These are phyloP conservation scores for Oscarella lobularis DNA, from an alignment of 37 sponge, comb jelly and placozoan genomes.

Conservation along the genomic window DNA sequence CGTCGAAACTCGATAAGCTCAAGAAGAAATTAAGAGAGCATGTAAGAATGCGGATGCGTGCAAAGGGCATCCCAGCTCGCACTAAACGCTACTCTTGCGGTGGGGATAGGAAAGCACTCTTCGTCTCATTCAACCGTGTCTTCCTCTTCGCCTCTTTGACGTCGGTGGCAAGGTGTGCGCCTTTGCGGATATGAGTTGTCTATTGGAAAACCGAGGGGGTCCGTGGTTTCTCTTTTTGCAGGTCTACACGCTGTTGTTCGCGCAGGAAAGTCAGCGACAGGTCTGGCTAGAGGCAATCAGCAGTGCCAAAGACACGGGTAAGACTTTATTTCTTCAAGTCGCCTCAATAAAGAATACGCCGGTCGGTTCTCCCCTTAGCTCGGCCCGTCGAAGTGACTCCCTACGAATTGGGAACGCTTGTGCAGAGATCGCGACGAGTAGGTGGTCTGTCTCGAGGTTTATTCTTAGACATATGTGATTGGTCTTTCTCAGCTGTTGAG, in stretches of 20 bases:
- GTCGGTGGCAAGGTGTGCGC: conserved; percentile 45
- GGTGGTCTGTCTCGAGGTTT: not conserved
- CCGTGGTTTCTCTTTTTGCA: no score
- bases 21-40: conserved; percentile 57
- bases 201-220: no score
- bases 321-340: not conserved
- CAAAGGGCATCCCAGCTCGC: no score
- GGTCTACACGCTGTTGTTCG: not conserved
- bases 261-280: not conserved
- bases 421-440: not conserved
- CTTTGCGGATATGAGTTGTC: no score
- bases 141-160: conserved; percentile 56
- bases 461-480: not conserved
- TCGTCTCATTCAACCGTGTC: conserved; percentile 17
- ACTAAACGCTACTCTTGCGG: no score
- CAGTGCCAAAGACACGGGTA: not conserved
- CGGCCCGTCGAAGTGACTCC: not conserved
- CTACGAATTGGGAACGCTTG: not conserved
- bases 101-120: not conserved
- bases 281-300: not conserved
- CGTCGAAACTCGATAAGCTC: conserved; percentile 21
- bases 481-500: not conserved
- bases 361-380: no score
- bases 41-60: conserved; percentile 7
- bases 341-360: no score